Evolutionary conservation across 2,797 vertebrate species (phyloP), one percentile per base, ranked within the genome.

Genomic region (Cirrhinus mrigala): DNA sequence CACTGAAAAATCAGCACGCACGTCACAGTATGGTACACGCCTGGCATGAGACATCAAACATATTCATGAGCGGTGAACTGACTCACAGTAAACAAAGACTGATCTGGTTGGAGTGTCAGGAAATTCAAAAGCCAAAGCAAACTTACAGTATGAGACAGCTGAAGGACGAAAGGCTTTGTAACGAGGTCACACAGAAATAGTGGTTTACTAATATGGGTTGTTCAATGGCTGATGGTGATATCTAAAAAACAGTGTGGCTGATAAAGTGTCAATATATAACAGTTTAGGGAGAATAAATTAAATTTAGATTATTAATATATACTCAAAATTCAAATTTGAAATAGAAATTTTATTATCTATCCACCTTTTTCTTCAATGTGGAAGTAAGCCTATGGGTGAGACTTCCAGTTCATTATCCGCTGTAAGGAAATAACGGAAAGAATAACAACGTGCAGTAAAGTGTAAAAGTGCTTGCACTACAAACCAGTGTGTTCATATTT

Each of bases 11-110:
- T 64, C 68, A 20, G 69, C 82, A 89, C 68, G 52, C 86, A 88
- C 83, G 81, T 89, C 84, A 90, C 78, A 84, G 11, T 62, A 64
- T 74, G 87, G 81, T 91, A 91, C 87, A 87, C 91, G 88, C 91
- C 90, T 16, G 60, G 14, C 60, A 87, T 88, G 83, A 80, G 8
- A 56, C 52, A 69, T 78, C 66, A 89, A 66, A 60, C 82, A 52
- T 29, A 7, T 66, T 66, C n/a, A 46, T 15, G 44, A 86, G 9
- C n/a, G 1, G 60, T 37, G 74, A 33, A 60, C 52, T 86, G 37
- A 81, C 22, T 64, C 71, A 60, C 40, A 18, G 62, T 66, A 46
- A 80, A 70, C 37, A 78, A 83, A 71, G 70, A 73, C 20, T 73
- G 62, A 6, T 24, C 48, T 50, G 27, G 20, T 22, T 0, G 33